These are phyloP conservation scores for Sycophila texana DNA, from an alignment of 2,888 invertebrate species.

Conservation along the genomic window DNA sequence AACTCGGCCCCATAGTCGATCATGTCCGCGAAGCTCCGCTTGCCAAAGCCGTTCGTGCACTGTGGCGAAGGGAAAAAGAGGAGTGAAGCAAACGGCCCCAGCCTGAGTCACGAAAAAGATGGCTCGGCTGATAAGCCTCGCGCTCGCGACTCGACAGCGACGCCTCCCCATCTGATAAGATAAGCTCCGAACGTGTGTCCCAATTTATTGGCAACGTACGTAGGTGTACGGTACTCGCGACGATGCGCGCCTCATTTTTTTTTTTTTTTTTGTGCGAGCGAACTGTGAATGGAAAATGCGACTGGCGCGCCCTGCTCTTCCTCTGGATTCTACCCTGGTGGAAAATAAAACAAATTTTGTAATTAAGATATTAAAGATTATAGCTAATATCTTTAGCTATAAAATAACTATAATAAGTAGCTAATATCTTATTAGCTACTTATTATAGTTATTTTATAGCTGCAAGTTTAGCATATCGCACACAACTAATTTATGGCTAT, in stretches of 20 bases:
- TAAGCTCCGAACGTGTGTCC: constrained; percentile 30
- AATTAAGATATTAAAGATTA: too few species aligned
- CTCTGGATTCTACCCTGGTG: background rate
- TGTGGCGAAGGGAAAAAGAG: background rate
- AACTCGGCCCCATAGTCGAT: background rate
- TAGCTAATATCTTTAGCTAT: too few species aligned
- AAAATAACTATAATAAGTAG: too few species aligned
- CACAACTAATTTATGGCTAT: too few species aligned
- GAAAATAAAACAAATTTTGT: too few species aligned
- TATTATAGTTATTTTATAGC: too few species aligned
- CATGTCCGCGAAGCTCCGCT: constrained; percentile 4
- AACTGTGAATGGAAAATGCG: too few species aligned
- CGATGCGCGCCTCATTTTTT: background rate
- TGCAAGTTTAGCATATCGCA: too few species aligned
- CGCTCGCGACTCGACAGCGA: background rate
- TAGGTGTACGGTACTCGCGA: background rate
- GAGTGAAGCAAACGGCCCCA: background rate
- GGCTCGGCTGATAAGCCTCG: constrained; percentile 22
- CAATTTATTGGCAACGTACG: constrained; percentile 27
- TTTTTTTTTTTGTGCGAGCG: too few species aligned
- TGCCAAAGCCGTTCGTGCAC: background rate
- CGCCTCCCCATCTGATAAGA: constrained; percentile 32
- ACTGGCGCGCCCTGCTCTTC: background rate
- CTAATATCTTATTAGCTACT: too few species aligned
- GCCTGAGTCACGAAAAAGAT: constrained; percentile 21